A percentile compares a stretch with the other conserved stretches of the same genome.
These are phyloP conservation scores for Nebria ingens DNA, from an alignment of 1,140 invertebrate species.

Conservation along the genomic window DNA sequence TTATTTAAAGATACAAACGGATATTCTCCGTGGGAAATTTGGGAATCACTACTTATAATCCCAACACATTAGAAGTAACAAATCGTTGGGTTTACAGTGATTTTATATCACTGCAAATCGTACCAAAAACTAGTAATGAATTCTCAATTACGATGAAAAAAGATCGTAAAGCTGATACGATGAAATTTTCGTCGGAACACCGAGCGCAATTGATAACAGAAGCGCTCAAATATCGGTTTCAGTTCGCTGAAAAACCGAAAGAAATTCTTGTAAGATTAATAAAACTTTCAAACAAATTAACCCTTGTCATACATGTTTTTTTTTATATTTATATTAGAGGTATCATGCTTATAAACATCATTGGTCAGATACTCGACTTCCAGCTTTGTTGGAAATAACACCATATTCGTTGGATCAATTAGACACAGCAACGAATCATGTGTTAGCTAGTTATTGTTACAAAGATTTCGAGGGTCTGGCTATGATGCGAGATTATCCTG, in stretches of 20 bases:
- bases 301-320: no score
- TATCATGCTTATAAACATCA: slow-evolving; percentile 90
- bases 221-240: slow-evolving; percentile 68
- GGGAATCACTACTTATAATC: slow-evolving; percentile 96
- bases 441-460: slow-evolving; percentile 82
- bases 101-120: slow-evolving; percentile 60
- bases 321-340: slow-evolving; percentile 48
- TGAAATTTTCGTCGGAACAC: slow-evolving; percentile 96
- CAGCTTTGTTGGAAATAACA: slow-evolving; percentile 81
- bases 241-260: slow-evolving; percentile 69
- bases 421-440: slow-evolving; percentile 68
- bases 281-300: slow-evolving; percentile 4
- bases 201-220: slow-evolving; percentile 86
- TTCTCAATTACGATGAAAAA: slow-evolving; percentile 84
- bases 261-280: slow-evolving; percentile 53
- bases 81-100: slow-evolving; percentile 88
- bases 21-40: slow-evolving; percentile 93
- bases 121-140: slow-evolving; percentile 46
- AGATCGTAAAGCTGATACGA: slow-evolving; percentile 83
- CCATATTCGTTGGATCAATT: slow-evolving; percentile 83
- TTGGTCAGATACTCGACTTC: slow-evolving; percentile 85
- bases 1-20: slow-evolving; percentile 73
- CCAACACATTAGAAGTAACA: slow-evolving; percentile 85
- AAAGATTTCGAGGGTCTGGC: slow-evolving; percentile 81
- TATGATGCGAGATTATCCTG: slow-evolving; percentile 43